Evolutionary conservation across 2,113 vertebrate genomes (phyloP).

Genomic region (Colinus virginianus): DNA sequence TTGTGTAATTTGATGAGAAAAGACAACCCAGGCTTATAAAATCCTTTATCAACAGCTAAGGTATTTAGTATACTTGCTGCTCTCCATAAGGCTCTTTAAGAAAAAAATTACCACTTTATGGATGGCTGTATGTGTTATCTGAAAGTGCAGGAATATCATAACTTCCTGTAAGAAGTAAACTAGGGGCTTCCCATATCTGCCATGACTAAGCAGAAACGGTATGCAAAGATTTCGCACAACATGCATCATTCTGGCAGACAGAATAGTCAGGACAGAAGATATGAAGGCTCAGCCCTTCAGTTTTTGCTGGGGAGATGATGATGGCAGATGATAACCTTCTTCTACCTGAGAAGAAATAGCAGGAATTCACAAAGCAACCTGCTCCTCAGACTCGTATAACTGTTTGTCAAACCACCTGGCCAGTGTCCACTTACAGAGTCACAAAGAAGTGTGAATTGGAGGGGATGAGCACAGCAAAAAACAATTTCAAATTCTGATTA

Average conservation of each 20-base stretch:
- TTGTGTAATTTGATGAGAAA: neutral
- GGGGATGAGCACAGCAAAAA: neutral
- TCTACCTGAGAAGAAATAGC: neutral
- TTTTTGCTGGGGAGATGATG: neutral
- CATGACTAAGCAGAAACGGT: neutral
- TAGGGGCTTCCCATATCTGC: rapidly evolving
- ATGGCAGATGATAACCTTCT: neutral
- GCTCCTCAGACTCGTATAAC: neutral
- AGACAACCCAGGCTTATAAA: neutral
- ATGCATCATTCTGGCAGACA: neutral
- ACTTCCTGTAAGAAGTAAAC: neutral
- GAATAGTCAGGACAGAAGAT: neutral
- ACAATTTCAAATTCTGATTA: neutral
- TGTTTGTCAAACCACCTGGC: neutral
- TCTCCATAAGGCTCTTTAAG: neutral
- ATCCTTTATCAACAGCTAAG: neutral
- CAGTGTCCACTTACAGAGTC: neutral
- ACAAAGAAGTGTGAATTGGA: neutral
- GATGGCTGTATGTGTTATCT: neutral
- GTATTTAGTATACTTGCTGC: neutral
- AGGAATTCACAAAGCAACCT: neutral
- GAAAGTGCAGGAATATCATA: neutral
- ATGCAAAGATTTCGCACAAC: neutral
- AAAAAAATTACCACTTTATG: neutral
- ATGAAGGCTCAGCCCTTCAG: neutral